Evolutionary conservation across 2,113 vertebrate genomes (phyloP).

Genomic region (Brienomyrus longianalis): DNA sequence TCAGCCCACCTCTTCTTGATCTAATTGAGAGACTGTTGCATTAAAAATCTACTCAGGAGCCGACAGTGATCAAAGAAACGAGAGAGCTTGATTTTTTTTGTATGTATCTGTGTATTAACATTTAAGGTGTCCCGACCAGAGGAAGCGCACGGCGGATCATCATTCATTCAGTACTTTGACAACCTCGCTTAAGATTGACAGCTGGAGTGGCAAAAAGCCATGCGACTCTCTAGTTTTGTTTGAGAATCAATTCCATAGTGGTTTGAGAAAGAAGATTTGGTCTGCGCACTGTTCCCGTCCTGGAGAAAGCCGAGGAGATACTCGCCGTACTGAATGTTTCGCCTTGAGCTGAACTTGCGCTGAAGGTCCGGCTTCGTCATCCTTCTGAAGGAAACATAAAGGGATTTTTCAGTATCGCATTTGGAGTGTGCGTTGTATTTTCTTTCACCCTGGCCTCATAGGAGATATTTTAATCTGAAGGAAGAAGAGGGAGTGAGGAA

Average conservation of each 20-base stretch:
- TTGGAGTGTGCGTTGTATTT: constrained; percentile 66
- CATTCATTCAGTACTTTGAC: constrained; percentile 75
- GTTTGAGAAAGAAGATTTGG: constrained; percentile 59
- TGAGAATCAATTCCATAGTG: constrained; percentile 55
- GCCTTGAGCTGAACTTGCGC: constrained; percentile 34
- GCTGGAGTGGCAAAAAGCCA: constrained; percentile 69
- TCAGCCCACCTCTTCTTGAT: constrained; percentile 53
- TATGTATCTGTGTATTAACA: constrained; percentile 64
- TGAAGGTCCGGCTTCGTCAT: constrained; percentile 29
- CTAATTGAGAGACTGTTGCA: constrained; percentile 47
- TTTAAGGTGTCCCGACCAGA: constrained; percentile 66
- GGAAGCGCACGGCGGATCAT: constrained; percentile 69
- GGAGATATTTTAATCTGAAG: constrained; percentile 76
- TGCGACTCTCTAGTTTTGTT: constrained; percentile 65
- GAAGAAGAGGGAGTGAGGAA: constrained; percentile 69
- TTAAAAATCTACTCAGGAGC: constrained; percentile 59
- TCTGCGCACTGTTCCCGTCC: constrained; percentile 51
- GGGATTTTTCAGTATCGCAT: constrained; percentile 59
- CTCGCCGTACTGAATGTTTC: constrained; percentile 55
- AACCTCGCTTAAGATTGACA: constrained; percentile 72
- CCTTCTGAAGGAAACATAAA: constrained; percentile 58
- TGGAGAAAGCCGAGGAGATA: constrained; percentile 45
- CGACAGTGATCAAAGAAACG: constrained; percentile 51
- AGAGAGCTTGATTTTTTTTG: constrained; percentile 57
- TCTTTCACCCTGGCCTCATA: constrained; percentile 75